Evolutionary conservation across 2,888 invertebrate species (phyloP).

Genomic region (Xanthia icteritia): DNA sequence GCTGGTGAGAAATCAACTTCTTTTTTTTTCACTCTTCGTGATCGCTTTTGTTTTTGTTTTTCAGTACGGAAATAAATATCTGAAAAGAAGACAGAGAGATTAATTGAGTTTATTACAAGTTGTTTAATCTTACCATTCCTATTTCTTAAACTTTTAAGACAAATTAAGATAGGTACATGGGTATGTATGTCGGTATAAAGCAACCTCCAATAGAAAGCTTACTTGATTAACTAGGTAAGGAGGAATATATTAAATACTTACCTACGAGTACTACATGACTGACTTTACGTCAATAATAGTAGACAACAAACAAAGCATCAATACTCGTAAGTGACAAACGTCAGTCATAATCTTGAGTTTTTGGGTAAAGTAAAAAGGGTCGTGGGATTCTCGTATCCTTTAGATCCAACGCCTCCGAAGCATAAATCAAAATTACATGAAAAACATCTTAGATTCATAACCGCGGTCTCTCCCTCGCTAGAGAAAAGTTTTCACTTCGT

Average conservation of each 20-base stretch:
- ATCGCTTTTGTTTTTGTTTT: not conserved
- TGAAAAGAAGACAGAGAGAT: too few relatives aligned
- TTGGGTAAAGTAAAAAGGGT: conserved; percentile 77
- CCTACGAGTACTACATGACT: not conserved
- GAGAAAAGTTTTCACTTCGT: conserved; percentile 57
- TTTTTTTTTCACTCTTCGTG: not conserved
- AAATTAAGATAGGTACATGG: not conserved
- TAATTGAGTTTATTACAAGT: not conserved
- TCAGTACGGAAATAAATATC: not conserved
- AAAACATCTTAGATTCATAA: conserved; percentile 81
- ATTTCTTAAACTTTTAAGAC: not conserved
- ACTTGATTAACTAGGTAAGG: not conserved
- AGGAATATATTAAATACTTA: not conserved
- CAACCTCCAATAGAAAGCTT: not conserved
- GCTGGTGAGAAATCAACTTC: too few relatives aligned
- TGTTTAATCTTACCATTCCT: not conserved
- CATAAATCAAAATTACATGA: conserved; percentile 86
- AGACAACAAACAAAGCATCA: conserved; percentile 18
- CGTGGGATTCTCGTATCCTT: conserved; percentile 72
- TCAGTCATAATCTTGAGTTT: conserved; percentile 75
- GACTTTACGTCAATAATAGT: conserved; percentile 1
- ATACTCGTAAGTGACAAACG: conserved; percentile 66
- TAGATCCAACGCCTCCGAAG: conserved; percentile 74
- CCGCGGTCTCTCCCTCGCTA: conserved; percentile 63
- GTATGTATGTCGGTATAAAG: not conserved